phyloP scores from a whole-genome alignment of 2,113 vertebrate species.

The Anhinga anhinga region DNA sequence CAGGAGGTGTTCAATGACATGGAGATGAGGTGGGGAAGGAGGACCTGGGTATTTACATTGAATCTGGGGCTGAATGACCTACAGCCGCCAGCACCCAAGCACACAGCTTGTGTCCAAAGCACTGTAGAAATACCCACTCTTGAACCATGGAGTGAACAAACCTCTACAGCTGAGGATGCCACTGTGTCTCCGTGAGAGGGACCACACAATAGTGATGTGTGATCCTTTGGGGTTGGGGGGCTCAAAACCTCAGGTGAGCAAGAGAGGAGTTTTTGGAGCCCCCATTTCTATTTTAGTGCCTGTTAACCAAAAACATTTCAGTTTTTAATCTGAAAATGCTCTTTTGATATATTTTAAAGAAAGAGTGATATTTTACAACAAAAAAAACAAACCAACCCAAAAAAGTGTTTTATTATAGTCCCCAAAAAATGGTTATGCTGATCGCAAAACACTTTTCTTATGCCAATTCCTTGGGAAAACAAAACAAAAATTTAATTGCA shows the following conservation, averaged over 20 bases:
- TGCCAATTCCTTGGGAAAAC: not conserved
- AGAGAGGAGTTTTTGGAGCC: not conserved
- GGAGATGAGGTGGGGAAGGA: not conserved
- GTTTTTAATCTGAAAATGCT: not conserved
- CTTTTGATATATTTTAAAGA: not conserved
- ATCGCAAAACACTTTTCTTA: not conserved
- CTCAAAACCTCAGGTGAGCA: not conserved
- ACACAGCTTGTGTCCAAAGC: not conserved
- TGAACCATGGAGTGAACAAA: not conserved
- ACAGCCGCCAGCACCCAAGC: not conserved
- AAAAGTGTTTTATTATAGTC: not conserved
- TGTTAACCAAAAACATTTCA: not conserved
- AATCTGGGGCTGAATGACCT: not conserved
- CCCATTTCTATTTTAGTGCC: not conserved
- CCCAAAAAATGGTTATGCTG: not conserved
- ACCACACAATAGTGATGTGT: not conserved
- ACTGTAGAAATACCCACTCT: fast-evolving
- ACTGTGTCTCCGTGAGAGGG: no score
- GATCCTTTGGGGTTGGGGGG: no score
- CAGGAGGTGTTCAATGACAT: not conserved
- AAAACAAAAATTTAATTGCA: not conserved
- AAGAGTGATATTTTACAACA: not conserved
- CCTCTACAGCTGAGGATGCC: not conserved
- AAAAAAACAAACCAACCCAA: not conserved
- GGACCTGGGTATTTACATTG: not conserved